Evolutionary conservation across 2,888 invertebrate species (phyloP).

Genomic region (Mechanitis mazaeus): DNA sequence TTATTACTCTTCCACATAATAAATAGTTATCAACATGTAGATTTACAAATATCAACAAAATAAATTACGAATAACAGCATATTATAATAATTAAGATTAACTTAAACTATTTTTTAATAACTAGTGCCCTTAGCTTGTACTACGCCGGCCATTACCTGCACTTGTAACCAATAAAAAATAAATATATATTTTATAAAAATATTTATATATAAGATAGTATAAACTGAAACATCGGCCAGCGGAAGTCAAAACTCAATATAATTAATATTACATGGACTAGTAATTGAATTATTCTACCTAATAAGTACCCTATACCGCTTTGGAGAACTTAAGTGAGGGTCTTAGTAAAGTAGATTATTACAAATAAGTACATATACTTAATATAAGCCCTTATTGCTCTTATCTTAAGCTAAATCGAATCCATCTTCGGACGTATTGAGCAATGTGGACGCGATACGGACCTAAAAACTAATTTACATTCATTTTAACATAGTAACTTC

Average conservation of each 20-base stretch:
- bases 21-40: constrained; percentile 77
- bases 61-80: constrained; percentile 77
- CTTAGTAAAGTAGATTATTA: constrained; percentile 47
- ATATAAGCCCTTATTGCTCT: constrained; percentile 61
- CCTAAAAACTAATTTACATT: constrained; percentile 47
- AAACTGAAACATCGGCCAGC: constrained; percentile 45
- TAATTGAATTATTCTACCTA: constrained; percentile 75
- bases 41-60: constrained; percentile 78
- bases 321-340: constrained; percentile 67
- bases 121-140: constrained; percentile 69
- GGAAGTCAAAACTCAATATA: constrained; percentile 63
- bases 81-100: constrained; percentile 65
- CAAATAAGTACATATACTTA: constrained; percentile 52
- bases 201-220: constrained; percentile 6
- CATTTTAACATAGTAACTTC: constrained; percentile 29
- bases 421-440: constrained; percentile 66
- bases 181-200: constrained; percentile 1
- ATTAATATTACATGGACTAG: constrained; percentile 75
- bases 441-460: constrained; percentile 68
- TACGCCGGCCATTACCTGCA: constrained; percentile 49
- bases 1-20: constrained; percentile 69
- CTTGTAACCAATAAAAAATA: neutral
- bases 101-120: constrained; percentile 60
- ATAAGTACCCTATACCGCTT: constrained; percentile 76
- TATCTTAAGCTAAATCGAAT: constrained; percentile 64